Evolutionary conservation across 1,140 invertebrate genomes (phyloP), one percentile per base, ranked within the genome.

Genomic region (Diprion similis): DNA sequence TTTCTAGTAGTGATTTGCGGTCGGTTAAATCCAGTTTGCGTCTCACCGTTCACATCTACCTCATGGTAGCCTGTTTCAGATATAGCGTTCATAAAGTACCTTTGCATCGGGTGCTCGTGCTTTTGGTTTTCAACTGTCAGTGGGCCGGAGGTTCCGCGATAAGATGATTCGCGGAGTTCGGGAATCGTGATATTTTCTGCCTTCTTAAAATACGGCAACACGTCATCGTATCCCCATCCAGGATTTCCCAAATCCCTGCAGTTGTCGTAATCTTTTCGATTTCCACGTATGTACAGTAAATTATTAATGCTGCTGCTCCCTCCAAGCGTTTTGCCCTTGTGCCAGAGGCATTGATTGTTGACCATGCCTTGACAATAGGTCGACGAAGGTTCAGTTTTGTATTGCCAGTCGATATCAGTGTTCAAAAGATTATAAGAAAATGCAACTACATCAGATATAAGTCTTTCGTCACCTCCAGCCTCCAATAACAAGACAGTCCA

Each of bases 161-260:
- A 93, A 0, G 86, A 82, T 1, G 92, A 92, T 83, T 89, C 90
- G 78, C 77, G 86, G 47, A 91, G 76, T 75, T 89, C 80, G 47
- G 86, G 76, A 78, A 90, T 90, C 75, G 83, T 84, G 71, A 91
- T 87, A 76, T 92, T 91, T 87, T 95, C 94, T 0, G 91, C 92
- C 82, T 95, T 95, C 69, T 90, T 91, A 79, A 96, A 96, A 83
- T 95, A 96, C 0, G 91, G 93, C 10, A 95, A 81, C 0, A 95
- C 89, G 73, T 95, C 92, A 9, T 92, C 86, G 82, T 94, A 97
- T 37, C 92, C 91, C 96, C 96, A 98, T 1, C 94, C 94, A n/a
- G 85, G 82, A 77, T 96, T 96, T 13, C 96, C 96, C 79, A 93
- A 88, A 19, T 83, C 84, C 19, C 84, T 90, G 92, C 92, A 94